A percentile compares a stretch with the other conserved stretches of the same genome.
Conservation (phyloP, 2,888 invertebrate species). For the Chromoteleia sp. region DNA sequence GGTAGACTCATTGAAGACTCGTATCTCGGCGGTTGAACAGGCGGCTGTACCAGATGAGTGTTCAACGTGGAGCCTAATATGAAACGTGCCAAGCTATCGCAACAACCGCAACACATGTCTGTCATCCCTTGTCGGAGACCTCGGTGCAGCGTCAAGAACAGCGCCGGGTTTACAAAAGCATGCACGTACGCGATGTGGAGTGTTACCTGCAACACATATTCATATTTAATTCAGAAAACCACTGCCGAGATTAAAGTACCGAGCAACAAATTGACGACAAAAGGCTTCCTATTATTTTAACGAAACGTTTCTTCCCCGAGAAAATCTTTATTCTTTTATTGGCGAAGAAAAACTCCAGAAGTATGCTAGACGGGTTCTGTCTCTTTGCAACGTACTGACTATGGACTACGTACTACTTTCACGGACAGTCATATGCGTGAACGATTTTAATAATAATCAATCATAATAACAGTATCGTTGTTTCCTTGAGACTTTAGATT, state of each 20-base stretch:
- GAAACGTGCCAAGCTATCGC: conserved; percentile 88
- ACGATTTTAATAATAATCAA: too few species aligned
- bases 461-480: too few species aligned
- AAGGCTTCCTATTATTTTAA: too few species aligned
- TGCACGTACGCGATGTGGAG: conserved; percentile 95
- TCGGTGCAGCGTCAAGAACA: conserved; percentile 92
- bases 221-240: not conserved
- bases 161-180: conserved; percentile 93
- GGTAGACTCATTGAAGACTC: conserved; percentile 76
- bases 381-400: too few species aligned
- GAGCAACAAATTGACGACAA: too few species aligned
- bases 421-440: too few species aligned
- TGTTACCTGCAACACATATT: conserved; percentile 88
- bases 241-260: not conserved
- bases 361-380: too few species aligned
- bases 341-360: too few species aligned
- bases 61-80: conserved; percentile 83
- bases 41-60: conserved; percentile 72
- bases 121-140: conserved; percentile 90
- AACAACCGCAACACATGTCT: conserved; percentile 91
- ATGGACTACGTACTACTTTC: too few species aligned
- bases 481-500: too few species aligned
- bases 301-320: too few species aligned
- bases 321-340: too few species aligned
- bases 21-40: conserved; percentile 79